A percentile compares a stretch with the other conserved stretches of the same genome.
phyloP scores from a whole-genome alignment of 2,888 invertebrate species.

The Coleophora deauratella region DNA sequence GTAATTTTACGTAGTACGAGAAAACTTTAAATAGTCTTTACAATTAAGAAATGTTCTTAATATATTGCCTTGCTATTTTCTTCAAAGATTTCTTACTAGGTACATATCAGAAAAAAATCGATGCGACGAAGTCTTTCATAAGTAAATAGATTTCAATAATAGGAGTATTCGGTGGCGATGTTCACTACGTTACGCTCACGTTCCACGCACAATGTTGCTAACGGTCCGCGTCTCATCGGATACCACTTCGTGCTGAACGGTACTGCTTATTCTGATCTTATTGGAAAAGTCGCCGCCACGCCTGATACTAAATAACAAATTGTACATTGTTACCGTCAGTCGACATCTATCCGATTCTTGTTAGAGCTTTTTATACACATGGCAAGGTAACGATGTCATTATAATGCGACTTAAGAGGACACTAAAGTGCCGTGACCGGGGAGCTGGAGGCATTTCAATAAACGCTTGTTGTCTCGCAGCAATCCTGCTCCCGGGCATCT shows the following conservation, averaged over 20 bases:
- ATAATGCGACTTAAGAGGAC: constrained; percentile 7
- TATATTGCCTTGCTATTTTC: too few relatives aligned
- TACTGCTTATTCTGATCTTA: constrained; percentile 47
- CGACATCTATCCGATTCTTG: constrained; percentile 35
- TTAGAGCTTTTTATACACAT: constrained; percentile 28
- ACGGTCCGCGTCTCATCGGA: constrained; percentile 42
- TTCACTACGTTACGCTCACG: constrained; percentile 46
- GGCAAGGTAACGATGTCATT: constrained; percentile 30
- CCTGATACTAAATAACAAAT: constrained; percentile 38
- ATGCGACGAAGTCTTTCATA: constrained; percentile 7
- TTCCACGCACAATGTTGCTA: constrained; percentile 50
- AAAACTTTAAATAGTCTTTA: too few relatives aligned
- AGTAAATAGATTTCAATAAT: constrained; percentile 26
- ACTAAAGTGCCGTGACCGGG: too few relatives aligned
- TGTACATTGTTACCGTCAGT: constrained; percentile 40
- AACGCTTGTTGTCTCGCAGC: too few relatives aligned
- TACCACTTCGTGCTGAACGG: constrained; percentile 47
- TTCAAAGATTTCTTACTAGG: too few relatives aligned
- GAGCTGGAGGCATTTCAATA: too few relatives aligned
- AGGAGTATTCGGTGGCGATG: constrained; percentile 31
- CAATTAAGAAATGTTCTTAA: too few relatives aligned
- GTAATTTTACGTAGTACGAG: too few relatives aligned
- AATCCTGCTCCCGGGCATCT: too few relatives aligned
- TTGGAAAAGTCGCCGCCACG: constrained; percentile 43
- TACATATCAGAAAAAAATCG: too few relatives aligned